Base-by-base conservation (phyloP, 2,113 vertebrate species). In the Oriolus oriolus region DNA sequence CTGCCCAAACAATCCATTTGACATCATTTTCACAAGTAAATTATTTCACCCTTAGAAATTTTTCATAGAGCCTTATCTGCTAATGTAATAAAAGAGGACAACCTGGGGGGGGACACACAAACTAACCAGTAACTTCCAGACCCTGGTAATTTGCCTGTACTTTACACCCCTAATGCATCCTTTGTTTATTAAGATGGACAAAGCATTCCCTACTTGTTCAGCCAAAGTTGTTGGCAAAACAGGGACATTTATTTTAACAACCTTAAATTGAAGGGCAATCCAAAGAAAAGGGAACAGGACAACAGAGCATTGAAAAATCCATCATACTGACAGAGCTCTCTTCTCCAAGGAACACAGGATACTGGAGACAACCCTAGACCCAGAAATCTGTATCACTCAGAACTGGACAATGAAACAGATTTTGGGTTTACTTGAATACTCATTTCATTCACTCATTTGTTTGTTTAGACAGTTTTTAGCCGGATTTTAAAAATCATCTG, bases 171-270 rank as follows among this genome's bases (percentile, higher is more conserved):
- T 52, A n/a, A 6, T 41, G 24, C 4, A 6, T 31, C 39, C 39
- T 83, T 56, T 87, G 49, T 63, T 95, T 83, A 91, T 93, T 88
- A 77, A 93, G 42, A 94, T 64, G 79, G 82, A 96, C 93, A 93
- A 80, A 96, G 52, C 33, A 70, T 66, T 70, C 66, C 39, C 39
- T 77, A 61, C n/a, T 57, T 69, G 49, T 45, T 87, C 68, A 85
- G 84, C 78, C 71, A 63, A 85, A 93, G 56, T 26, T 1, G 6
- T 11, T 87, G 61, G 89, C 78, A 95, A 91, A 89, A 76, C 79
- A 88, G 3, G 2, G 66, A 18, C 19, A 50, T 74, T 91, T 80
- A 83, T 86, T 96, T 94, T 77, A 91, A 83, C 59, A 57, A 31
- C 59, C 30, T 96, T 54, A 90, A 87, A 90, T n/a, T 53, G 79